A percentile compares a stretch with the other conserved stretches of the same genome.
Conservation (phyloP, 2,888 invertebrate genomes). For the Tuberolachnus salignus region DNA sequence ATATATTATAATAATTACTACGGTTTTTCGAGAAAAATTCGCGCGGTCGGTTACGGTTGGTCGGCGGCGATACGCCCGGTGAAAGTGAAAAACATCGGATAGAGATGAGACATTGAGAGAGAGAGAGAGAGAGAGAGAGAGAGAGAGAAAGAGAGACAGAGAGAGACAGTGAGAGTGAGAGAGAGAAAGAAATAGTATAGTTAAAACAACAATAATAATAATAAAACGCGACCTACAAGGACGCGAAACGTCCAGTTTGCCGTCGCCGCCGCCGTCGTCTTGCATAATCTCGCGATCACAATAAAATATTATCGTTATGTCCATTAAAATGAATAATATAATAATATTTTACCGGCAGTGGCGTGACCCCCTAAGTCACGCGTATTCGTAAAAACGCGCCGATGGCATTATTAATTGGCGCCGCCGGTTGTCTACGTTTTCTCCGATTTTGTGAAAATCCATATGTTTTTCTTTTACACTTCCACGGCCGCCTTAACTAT, state of each 20-base stretch:
- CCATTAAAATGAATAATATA: constrained; percentile 27
- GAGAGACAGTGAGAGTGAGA: too few species aligned
- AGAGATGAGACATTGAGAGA: too few species aligned
- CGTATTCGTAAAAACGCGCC: constrained; percentile 31
- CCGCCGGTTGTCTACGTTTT: too few species aligned
- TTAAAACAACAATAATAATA: constrained; percentile 31
- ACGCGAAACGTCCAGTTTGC: constrained; percentile 37
- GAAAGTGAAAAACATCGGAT: constrained; percentile 45
- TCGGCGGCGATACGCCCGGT: background rate
- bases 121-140: too few species aligned
- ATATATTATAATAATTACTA: too few species aligned
- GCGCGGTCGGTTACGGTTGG: constrained; percentile 21
- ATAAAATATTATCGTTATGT: constrained; percentile 37
- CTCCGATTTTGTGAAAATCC: too few species aligned
- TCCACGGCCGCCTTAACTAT: too few species aligned
- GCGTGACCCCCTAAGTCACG: constrained; percentile 25
- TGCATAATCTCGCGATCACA: constrained; percentile 51
- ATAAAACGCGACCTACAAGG: constrained; percentile 48
- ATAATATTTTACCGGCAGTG: background rate
- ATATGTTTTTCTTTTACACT: too few species aligned
- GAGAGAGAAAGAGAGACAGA: too few species aligned
- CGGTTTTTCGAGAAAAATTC: background rate
- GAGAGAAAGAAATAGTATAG: too few species aligned
- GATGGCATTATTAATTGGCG: too few species aligned
- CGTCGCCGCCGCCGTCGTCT: background rate